Evolutionary conservation across 1,140 invertebrate genomes (phyloP), one percentile per base, ranked within the genome.

Genomic region (Psilanteris sp.): DNA sequence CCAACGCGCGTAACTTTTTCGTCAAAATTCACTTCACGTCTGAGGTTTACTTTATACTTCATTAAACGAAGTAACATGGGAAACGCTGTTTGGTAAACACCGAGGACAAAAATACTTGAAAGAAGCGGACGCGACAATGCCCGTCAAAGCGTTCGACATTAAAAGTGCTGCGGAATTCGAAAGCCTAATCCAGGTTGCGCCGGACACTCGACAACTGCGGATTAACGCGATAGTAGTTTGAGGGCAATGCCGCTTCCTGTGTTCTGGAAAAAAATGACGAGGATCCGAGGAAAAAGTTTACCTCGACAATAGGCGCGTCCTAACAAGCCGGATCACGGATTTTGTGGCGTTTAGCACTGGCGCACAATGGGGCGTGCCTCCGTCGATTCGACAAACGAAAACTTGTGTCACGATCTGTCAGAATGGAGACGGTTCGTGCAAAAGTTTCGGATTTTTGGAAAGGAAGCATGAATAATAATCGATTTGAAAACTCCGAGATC

Each of bases 281-380:
- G 36, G 50, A 73, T 52, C 72, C 72, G 73, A 41, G 34, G 79
- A 80, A 81, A 81, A 82, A 68, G 57, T 64, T 46, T 5, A 57
- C 48, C 41, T 34, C 43, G 46, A 85, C 84, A 86, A 87, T 85
- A 37, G 84, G 8, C 15, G 14, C 10, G 55, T 15, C 67, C 80
- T 87, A 87, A 87, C 85, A 83, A 87, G 85, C 85, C 37, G 59
- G 76, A 79, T 82, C 78, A 57, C 41, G 66, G 77, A 78, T 84
- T 79, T 82, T 48, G 68, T 85, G 81, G 70, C 82, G 83, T 87
- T 86, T 87, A 87, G 82, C 82, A 71, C 76, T 80, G 80, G 18
- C 31, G 55, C 70, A 79, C 71, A 79, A 79, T 77, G 62, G 67
- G 71, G 61, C 48, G 62, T 74, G 78, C 34, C 59, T 66, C 14